Conservation (phyloP, 2,888 invertebrate genomes). For the Cryptosula pallasiana region DNA sequence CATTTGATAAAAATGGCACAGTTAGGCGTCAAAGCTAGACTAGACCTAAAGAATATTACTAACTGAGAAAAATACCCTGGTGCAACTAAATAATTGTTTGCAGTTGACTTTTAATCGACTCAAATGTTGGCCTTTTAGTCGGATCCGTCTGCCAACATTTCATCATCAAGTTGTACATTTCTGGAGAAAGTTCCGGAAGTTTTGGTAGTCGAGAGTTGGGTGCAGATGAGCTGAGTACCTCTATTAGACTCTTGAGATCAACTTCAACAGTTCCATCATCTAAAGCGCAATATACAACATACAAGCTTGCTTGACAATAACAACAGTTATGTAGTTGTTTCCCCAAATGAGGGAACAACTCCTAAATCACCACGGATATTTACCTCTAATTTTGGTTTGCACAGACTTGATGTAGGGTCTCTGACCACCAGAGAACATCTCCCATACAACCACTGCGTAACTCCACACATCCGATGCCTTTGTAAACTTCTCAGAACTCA, state of each 20-base stretch:
- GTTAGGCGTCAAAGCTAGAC: no score
- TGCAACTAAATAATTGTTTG: background rate
- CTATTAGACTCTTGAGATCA: background rate
- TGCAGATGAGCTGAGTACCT: background rate
- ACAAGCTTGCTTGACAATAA: no score
- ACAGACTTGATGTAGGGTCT: background rate
- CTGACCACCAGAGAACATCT: conserved; percentile 22
- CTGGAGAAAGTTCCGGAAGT: background rate
- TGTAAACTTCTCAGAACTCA: background rate
- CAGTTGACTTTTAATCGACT: conserved; percentile 8
- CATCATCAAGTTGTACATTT: conserved; percentile 1
- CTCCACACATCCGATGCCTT: conserved; percentile 24
- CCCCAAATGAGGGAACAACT: no score
- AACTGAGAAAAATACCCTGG: no score
- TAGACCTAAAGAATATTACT: no score
- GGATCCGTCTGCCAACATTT: conserved; percentile 21
- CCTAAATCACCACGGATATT: background rate
- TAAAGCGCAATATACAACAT: no score
- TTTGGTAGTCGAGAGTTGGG: conserved; percentile 13
- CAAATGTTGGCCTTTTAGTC: background rate
- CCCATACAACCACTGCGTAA: conserved; percentile 23
- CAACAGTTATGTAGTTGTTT: no score
- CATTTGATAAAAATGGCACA: no score
- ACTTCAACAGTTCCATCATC: conserved; percentile 2
- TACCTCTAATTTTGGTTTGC: background rate